phyloP scores from a whole-genome alignment of 2,797 vertebrate species.

The Remorina albescens region DNA sequence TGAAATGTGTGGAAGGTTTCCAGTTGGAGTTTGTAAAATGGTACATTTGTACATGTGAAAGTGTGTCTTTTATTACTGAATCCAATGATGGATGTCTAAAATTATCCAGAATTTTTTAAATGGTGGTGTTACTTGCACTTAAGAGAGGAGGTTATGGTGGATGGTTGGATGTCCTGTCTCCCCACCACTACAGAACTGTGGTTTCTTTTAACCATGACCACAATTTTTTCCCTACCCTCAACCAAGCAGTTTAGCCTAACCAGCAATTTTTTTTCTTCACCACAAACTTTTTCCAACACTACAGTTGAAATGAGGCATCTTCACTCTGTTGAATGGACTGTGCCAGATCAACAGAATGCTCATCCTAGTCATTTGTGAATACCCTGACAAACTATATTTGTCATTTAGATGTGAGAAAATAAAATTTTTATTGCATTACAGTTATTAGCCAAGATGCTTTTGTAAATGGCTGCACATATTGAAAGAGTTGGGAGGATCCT shows the following conservation, averaged over 20 bases:
- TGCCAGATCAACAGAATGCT: slow-evolving; percentile 25
- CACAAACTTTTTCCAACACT: slow-evolving; percentile 10
- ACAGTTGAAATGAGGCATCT: slow-evolving; percentile 11
- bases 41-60: not conserved
- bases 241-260: slow-evolving; percentile 1
- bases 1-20: not conserved
- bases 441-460: not conserved
- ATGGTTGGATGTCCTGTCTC: slow-evolving; percentile 6
- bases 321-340: not conserved
- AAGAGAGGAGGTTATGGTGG: slow-evolving; percentile 1
- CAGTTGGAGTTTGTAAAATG: not conserved
- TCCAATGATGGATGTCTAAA: not conserved
- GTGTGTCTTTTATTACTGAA: not conserved
- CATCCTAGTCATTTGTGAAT: not conserved
- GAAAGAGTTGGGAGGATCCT: slow-evolving; percentile 4
- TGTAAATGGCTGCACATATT: slow-evolving; percentile 19
- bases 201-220: slow-evolving; percentile 17
- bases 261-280: slow-evolving; percentile 4
- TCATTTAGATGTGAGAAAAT: slow-evolving; percentile 2
- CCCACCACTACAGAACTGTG: not conserved
- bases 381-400: not conserved
- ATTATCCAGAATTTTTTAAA: not conserved
- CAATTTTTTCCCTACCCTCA: not conserved
- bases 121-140: not conserved
- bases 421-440: slow-evolving; percentile 3